A percentile compares a stretch with the other conserved stretches of the same genome.
Evolutionary conservation across 2,113 vertebrate genomes (phyloP).

Genomic region (Ursus arctos): DNA sequence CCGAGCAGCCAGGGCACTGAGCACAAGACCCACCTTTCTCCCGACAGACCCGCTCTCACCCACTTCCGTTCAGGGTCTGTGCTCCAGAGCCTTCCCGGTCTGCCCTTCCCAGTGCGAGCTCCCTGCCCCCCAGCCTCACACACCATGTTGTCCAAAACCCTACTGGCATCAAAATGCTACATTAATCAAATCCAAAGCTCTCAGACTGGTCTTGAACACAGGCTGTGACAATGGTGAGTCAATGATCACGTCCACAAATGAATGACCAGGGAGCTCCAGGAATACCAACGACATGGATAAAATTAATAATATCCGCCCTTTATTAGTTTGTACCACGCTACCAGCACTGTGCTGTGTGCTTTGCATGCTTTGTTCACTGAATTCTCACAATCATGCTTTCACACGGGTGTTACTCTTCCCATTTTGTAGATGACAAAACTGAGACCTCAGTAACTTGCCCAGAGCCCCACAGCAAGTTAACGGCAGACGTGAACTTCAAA

Average conservation of each 20-base stretch:
- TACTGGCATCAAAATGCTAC: not conserved
- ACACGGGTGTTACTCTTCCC: not conserved
- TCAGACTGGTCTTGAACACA: not conserved
- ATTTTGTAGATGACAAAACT: not conserved
- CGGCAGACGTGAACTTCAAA: not conserved
- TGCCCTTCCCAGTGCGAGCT: not conserved
- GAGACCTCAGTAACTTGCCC: not conserved
- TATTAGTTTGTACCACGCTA: not conserved
- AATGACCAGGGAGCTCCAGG: not conserved
- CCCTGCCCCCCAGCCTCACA: not conserved
- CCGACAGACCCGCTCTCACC: not conserved
- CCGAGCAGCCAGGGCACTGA: not conserved
- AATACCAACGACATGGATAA: not conserved
- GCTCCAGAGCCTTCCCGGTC: not conserved
- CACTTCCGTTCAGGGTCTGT: not conserved
- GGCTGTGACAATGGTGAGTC: not conserved
- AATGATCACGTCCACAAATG: not conserved
- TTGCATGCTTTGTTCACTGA: not conserved
- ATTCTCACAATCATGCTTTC: not conserved
- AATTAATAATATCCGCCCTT: not conserved
- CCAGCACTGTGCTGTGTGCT: not conserved
- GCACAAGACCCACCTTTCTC: not conserved
- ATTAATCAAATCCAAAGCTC: not conserved
- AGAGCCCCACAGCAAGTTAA: not conserved
- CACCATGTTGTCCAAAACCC: rapidly evolving